These are phyloP conservation scores for Pao palembangensis DNA, from an alignment of 2,113 vertebrate species.

Conservation along the genomic window DNA sequence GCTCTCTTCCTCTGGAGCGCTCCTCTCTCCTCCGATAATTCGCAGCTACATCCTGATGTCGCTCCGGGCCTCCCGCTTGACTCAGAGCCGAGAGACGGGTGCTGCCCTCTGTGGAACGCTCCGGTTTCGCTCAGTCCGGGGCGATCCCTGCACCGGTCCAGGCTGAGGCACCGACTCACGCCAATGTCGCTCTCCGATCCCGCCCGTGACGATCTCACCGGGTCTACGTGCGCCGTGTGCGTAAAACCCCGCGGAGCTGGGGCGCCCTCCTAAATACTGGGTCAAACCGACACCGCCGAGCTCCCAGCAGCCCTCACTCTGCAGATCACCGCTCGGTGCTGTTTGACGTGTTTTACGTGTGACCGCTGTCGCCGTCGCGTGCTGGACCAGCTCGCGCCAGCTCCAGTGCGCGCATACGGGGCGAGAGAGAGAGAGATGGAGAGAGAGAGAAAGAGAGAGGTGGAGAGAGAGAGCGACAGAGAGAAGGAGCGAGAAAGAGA, in stretches of 20 bases:
- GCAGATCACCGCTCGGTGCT: slow-evolving; percentile 27
- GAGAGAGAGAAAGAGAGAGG: no score
- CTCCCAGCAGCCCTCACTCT: slow-evolving; percentile 42
- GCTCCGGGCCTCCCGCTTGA: slow-evolving; percentile 64
- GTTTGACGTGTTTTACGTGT: slow-evolving; percentile 30
- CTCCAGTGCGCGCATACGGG: slow-evolving; percentile 11
- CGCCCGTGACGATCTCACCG: slow-evolving; percentile 55
- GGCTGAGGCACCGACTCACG: slow-evolving; percentile 16
- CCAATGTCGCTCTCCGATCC: slow-evolving; percentile 42
- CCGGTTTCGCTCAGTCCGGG: slow-evolving; percentile 37
- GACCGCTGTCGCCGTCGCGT: slow-evolving; percentile 38
- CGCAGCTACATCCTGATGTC: slow-evolving; percentile 67
- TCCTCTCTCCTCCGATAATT: slow-evolving; percentile 66
- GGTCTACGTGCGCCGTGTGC: slow-evolving; percentile 50
- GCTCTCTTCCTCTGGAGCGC: slow-evolving; percentile 56
- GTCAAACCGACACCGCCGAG: slow-evolving; percentile 41
- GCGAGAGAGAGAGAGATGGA: neutral
- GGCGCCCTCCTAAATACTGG: slow-evolving; percentile 53
- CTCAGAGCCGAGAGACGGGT: slow-evolving; percentile 47
- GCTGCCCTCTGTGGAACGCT: slow-evolving; percentile 40
- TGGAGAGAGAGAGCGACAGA: neutral
- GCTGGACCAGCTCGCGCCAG: slow-evolving; percentile 38
- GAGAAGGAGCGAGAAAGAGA: neutral
- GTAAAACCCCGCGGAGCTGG: slow-evolving; percentile 43
- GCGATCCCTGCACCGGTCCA: slow-evolving; percentile 12